A percentile compares a stretch with the other conserved stretches of the same genome.
Evolutionary conservation across 2,888 invertebrate species (phyloP).

Genomic region (Dynastes hyllus): DNA sequence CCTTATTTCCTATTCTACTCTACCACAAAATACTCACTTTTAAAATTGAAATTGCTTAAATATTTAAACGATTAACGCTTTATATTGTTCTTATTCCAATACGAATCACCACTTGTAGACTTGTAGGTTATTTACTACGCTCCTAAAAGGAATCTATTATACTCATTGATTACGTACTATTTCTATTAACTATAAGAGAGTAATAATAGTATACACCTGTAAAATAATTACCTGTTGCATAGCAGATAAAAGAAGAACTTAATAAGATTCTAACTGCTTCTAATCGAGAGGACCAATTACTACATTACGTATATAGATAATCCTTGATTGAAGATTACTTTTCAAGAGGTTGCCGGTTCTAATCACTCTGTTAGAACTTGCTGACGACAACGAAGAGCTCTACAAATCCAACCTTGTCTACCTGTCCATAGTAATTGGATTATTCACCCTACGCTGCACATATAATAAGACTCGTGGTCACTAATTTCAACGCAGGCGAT

Average conservation of each 20-base stretch:
- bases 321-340: constrained; percentile 15
- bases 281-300: constrained; percentile 11
- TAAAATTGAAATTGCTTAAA: too few species aligned
- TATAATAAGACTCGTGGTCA: constrained; percentile 19
- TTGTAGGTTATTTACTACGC: background rate
- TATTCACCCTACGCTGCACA: constrained; percentile 8
- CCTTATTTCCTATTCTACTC: too few species aligned
- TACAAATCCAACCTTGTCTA: constrained; percentile 25
- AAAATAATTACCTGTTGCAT: background rate
- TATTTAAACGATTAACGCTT: too few species aligned
- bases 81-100: too few species aligned
- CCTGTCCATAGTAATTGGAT: constrained; percentile 34
- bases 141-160: too few species aligned
- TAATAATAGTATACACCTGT: too few species aligned
- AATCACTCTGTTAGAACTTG: background rate
- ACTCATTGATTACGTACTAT: too few species aligned
- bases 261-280: background rate
- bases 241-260: background rate
- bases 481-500: background rate
- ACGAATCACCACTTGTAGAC: background rate
- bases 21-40: too few species aligned
- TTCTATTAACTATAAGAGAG: too few species aligned
- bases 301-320: background rate
- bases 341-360: constrained; percentile 10
- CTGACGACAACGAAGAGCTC: background rate